Percentiles rank a stretch among this genome's conserved stretches.
Evolutionary conservation across 1,140 invertebrate genomes (phyloP).

Genomic region (Ridgeia piscesae): DNA sequence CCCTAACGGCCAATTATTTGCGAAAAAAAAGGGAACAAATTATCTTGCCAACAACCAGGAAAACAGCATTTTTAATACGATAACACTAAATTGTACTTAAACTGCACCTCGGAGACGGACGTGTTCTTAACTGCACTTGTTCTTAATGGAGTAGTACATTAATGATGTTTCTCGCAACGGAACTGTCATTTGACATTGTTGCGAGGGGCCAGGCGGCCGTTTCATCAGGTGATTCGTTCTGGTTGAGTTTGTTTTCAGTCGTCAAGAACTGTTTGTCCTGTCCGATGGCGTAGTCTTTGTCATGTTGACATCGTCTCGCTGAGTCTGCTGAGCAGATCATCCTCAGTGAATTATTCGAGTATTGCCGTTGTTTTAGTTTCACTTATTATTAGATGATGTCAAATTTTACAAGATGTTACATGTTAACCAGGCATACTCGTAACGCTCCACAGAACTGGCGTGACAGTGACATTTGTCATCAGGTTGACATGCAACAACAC

Average conservation of each 20-base stretch:
- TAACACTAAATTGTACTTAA: constrained; percentile 1
- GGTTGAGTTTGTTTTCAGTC: not conserved
- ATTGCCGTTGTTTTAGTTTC: not conserved
- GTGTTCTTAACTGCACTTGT: not conserved
- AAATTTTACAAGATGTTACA: not conserved
- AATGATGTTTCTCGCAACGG: not conserved
- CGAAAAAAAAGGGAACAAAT: not conserved
- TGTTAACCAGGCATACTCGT: not conserved
- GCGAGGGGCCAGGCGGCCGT: not conserved
- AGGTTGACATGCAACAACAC: not conserved
- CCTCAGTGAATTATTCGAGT: not conserved
- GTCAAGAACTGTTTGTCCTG: not conserved
- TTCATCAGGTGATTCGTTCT: not conserved
- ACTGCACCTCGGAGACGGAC: not conserved
- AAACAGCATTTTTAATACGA: not conserved
- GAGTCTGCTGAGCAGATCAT: not conserved
- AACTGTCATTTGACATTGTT: not conserved
- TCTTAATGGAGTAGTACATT: not conserved
- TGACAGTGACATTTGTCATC: too few relatives aligned
- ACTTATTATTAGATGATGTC: not conserved
- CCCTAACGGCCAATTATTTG: too few relatives aligned
- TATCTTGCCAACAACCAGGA: too few relatives aligned
- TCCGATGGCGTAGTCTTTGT: not conserved
- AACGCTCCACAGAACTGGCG: not conserved
- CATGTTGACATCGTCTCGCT: not conserved